Base-by-base conservation (phyloP, 2,797 vertebrate genomes). In the Poeciliopsis gracilis region DNA sequence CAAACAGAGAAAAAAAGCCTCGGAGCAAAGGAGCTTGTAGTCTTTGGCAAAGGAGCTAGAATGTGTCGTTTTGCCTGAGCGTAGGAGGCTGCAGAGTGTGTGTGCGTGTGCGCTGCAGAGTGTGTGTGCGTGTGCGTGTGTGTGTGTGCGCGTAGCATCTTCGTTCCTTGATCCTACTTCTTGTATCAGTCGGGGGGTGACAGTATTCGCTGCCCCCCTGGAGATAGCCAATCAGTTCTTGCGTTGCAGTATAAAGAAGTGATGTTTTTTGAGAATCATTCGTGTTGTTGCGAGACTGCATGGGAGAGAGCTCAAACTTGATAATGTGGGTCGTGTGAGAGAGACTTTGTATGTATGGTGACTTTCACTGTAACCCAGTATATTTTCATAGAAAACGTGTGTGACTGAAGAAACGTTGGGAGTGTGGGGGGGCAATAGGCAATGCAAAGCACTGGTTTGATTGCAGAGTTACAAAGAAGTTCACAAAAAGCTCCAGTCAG, bases 141-240 rank as follows among this genome's bases (percentile, higher is more conserved):
- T 46, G 45, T 46, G 46, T 47, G 46, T 47, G 16, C 6, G 79
- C 83, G n/a, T 88, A 78, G 78, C 66, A 74, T 92, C 73, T 93
- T 85, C 77, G 88, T 79, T 88, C 90, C 80, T 89, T 85, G 61
- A 88, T 89, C 84, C 84, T 93, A 87, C 84, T 92, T 94, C 89
- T 93, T 72, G 88, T 92, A 94, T 95, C 91, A 93, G 92, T 90
- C 41, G 77, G 66, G 75, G 89, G 92, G 83, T 70, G 13, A 90
- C 91, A 86, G 75, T 82, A 87, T 86, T 81, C 84, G 79, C 91
- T 89, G 78, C 20, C 43, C 33, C 93, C 92, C 90, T 84, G 91
- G 93, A 84, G 93, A 95, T 95, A 93, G 93, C 95, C 95, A 96
- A 96, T 96, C 95, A 96, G 95, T 96, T 95, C 95, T 95, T 94